Conservation (phyloP, 2,888 invertebrate genomes). For the Leucophenga montana region DNA sequence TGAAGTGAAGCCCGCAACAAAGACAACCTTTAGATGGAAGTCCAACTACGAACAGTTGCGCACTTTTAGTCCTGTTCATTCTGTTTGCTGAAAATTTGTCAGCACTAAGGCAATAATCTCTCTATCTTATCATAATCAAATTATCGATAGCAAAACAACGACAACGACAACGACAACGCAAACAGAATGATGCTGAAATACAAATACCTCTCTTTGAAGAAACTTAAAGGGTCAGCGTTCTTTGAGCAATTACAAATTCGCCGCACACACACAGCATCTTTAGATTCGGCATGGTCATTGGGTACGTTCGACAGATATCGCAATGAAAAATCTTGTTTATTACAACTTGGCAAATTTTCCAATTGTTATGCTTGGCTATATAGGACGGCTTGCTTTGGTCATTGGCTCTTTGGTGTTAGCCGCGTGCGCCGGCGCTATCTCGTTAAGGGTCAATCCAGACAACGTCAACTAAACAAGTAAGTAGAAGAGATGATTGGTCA, state of each 20-base stretch:
- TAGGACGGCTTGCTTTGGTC: constrained; percentile 25
- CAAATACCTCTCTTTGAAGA: neutral
- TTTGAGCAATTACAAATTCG: constrained; percentile 48
- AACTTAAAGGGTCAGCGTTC: constrained; percentile 22
- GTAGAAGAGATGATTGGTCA: constrained; percentile 9
- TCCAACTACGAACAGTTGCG: constrained; percentile 25
- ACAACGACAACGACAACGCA: too few species aligned
- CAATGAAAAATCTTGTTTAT: constrained; percentile 68
- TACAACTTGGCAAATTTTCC: constrained; percentile 66
- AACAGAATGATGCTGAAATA: constrained; percentile 9
- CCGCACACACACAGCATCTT: constrained; percentile 50
- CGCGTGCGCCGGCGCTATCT: constrained; percentile 53
- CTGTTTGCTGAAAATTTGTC: constrained; percentile 61
- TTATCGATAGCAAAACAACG: constrained; percentile 38
- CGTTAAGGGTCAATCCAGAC: constrained; percentile 50
- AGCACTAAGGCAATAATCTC: constrained; percentile 52
- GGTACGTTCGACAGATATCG: constrained; percentile 36
- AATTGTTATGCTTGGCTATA: constrained; percentile 45
- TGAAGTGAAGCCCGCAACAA: neutral
- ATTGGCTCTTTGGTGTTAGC: constrained; percentile 23
- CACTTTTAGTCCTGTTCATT: constrained; percentile 22
- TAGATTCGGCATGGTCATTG: constrained; percentile 59
- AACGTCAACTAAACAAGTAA: constrained; percentile 31
- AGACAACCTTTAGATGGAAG: neutral
- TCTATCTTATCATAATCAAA: constrained; percentile 63